These are phyloP conservation scores for Pollenia labialis DNA, from an alignment of 2,888 invertebrate genomes.

Conservation along the genomic window DNA sequence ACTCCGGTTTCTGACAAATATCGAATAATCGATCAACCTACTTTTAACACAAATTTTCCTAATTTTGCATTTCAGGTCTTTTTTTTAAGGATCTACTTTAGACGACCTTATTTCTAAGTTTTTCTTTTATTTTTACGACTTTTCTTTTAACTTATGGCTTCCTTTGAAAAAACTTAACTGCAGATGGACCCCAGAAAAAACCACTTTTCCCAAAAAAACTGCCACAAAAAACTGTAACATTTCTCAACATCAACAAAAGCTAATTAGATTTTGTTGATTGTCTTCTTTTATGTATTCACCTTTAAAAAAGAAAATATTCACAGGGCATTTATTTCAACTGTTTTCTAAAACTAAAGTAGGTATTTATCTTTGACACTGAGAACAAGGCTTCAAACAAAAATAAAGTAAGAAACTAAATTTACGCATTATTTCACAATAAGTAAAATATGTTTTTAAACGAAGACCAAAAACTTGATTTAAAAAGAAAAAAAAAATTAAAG, in stretches of 20 bases:
- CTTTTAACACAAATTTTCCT: too few species aligned
- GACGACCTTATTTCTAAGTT: too few species aligned
- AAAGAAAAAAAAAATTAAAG: neutral
- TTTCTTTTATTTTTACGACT: too few species aligned
- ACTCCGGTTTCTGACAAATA: too few species aligned
- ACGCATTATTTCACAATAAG: constrained; percentile 33
- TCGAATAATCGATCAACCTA: too few species aligned
- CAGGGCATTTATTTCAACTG: neutral
- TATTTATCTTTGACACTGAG: neutral
- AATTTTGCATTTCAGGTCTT: too few species aligned
- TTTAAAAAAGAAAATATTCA: neutral
- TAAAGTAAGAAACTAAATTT: neutral
- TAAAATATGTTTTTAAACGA: constrained; percentile 2
- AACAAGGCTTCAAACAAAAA: neutral
- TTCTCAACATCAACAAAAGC: constrained; percentile 43
- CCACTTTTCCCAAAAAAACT: too few species aligned
- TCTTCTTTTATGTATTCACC: constrained; percentile 13
- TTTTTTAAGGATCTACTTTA: too few species aligned
- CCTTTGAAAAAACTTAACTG: neutral
- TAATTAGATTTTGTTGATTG: constrained; percentile 52
- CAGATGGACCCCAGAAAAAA: neutral
- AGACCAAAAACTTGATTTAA: neutral
- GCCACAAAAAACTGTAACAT: constrained; percentile 19
- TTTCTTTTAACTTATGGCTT: constrained; percentile 16
- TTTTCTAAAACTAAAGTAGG: too few species aligned